Evolutionary conservation across 2,888 invertebrate genomes (phyloP).

Genomic region (Zonitis immaculata): DNA sequence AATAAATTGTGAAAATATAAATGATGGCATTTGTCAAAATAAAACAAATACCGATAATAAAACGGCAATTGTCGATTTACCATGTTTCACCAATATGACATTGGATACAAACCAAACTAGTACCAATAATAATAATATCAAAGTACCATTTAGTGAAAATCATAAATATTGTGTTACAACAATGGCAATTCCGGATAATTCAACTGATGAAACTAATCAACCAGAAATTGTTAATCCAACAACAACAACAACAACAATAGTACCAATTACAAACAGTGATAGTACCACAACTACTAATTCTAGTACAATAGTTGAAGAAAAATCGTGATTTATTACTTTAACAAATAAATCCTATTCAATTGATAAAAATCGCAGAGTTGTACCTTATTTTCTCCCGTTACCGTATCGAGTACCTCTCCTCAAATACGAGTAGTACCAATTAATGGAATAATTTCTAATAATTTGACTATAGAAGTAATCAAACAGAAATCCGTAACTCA

Average conservation of each 20-base stretch:
- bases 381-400: no score
- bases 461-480: no score
- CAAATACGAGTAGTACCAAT: no score
- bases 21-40: slow-evolving; percentile 35
- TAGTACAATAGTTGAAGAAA: background rate
- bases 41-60: slow-evolving; percentile 26
- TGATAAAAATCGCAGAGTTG: no score
- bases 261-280: background rate
- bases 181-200: slow-evolving; percentile 28
- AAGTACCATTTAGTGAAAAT: slow-evolving; percentile 21
- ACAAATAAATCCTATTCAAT: no score
- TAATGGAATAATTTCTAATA: no score
- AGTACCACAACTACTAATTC: background rate
- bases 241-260: background rate
- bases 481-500: no score
- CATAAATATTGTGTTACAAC: slow-evolving; percentile 40
- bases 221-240: background rate
- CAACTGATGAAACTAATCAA: background rate
- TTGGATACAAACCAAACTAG: slow-evolving; percentile 18
- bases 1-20: slow-evolving; percentile 31
- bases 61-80: slow-evolving; percentile 34
- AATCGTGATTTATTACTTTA: background rate
- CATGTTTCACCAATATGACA: slow-evolving; percentile 42
- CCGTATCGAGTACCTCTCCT: no score
- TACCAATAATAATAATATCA: slow-evolving; percentile 16